Evolutionary conservation across 2,888 invertebrate genomes (phyloP).

Genomic region (Minunthozetes semirufus): DNA sequence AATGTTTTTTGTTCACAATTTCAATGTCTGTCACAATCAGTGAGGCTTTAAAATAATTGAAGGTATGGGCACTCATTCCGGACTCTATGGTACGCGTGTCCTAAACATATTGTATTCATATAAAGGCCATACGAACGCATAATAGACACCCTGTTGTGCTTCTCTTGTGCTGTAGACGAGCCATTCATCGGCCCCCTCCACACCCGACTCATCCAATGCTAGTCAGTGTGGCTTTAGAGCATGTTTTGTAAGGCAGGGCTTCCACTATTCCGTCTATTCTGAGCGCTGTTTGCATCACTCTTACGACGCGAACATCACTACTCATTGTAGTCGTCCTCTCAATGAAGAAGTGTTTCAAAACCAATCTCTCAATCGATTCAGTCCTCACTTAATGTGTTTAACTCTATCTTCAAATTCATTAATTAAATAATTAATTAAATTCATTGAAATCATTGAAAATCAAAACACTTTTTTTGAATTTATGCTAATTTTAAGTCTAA

Average conservation of each 20-base stretch:
- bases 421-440: too few species aligned
- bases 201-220: slow-evolving; percentile 15
- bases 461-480: too few species aligned
- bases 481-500: too few species aligned
- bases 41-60: slow-evolving; percentile 15
- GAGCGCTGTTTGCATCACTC: background rate
- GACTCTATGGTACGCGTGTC: slow-evolving; percentile 19
- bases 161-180: background rate
- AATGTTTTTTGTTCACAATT: slow-evolving; percentile 11
- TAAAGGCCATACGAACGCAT: slow-evolving; percentile 14
- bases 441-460: too few species aligned
- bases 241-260: slow-evolving; percentile 27
- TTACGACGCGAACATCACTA: background rate
- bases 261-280: background rate
- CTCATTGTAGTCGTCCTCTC: background rate
- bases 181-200: slow-evolving; percentile 8
- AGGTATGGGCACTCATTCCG: background rate
- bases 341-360: background rate
- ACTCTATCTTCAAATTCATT: too few species aligned
- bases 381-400: too few species aligned
- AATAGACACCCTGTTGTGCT: slow-evolving; percentile 25
- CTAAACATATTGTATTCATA: slow-evolving; percentile 23
- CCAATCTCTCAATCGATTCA: background rate
- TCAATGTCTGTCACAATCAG: background rate
- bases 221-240: slow-evolving; percentile 24